These are phyloP conservation scores for Luehdorfia chinensis DNA, from an alignment of 1,140 invertebrate species.

Conservation along the genomic window DNA sequence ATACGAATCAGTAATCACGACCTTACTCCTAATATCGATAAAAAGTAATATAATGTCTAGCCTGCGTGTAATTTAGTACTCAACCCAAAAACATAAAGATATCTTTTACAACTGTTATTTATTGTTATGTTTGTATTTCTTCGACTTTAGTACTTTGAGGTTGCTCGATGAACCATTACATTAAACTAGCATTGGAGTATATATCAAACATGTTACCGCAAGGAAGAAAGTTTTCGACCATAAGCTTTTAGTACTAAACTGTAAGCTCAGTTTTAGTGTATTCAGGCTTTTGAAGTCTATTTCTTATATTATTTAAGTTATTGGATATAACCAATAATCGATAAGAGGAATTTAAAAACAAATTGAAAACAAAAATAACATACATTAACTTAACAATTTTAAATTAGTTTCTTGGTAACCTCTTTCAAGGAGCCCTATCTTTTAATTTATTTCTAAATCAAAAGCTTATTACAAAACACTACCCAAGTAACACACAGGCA, in stretches of 20 bases:
- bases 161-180: constrained; percentile 1
- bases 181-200: constrained; percentile 1
- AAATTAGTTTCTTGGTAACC: no score
- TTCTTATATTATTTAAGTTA: no score
- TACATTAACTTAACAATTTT: no score
- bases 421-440: no score
- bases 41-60: constrained; percentile 2
- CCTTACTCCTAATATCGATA: constrained; percentile 3
- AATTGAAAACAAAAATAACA: no score
- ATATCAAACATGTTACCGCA: neutral
- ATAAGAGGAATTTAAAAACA: no score
- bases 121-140: constrained; percentile 13
- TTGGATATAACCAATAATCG: no score
- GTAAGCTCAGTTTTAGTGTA: neutral
- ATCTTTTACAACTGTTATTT: constrained; percentile 18
- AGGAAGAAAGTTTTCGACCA: constrained; percentile 3
- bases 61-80: constrained; percentile 7
- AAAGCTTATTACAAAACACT: no score
- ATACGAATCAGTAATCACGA: neutral
- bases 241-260: no score
- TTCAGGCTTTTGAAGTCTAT: neutral
- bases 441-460: no score
- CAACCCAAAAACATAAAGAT: constrained; percentile 17
- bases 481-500: no score
- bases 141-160: constrained; percentile 11